Evolutionary conservation across 2,113 vertebrate genomes (phyloP), one percentile per base, ranked within the genome.

Genomic region (Morone chrysops): DNA sequence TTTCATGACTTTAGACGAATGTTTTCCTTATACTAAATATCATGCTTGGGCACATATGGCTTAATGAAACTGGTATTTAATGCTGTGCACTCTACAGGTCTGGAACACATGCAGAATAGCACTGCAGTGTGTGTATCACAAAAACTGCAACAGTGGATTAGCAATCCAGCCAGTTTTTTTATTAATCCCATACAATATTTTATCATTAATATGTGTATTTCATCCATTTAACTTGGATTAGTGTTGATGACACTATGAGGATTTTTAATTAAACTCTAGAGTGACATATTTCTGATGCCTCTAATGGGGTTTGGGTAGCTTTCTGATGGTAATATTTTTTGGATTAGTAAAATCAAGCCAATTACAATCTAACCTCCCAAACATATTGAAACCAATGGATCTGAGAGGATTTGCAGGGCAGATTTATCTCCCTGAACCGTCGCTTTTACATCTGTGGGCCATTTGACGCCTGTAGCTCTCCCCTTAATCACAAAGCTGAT

Each of bases 391-490:
- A 66, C 41, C 20, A 84, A 67, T 72, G 81, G 69, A 62, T 89
- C 71, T 71, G 48, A 82, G 83, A 22, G 86, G 92, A 90, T 93
- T 89, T 91, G 71, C 0, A 2, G 18, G 11, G 11, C 62, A 72
- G 83, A 81, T 85, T 94, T 87, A 81, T 87, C 74, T 81, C 25
- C 77, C n/a, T 22, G 54, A 80, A 71, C 65, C 87, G 69, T 86
- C 51, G 87, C 89, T 89, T 90, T 90, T 90, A 85, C 90, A 91
- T 92, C 89, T 94, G 90, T 87, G 92, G 79, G 84, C 85, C 89
- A 88, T 93, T 94, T 92, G 84, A 88, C 81, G 89, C 86, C 86
- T 38, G 38, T 0, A 73, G 31, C 66, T 72, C 65, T 69, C 14
- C 57, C 4, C 36, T 61, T 91, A 89, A 92, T 88, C 84, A 83